Base-by-base conservation (phyloP, 2,113 vertebrate species). In the Amphiprion ocellaris region DNA sequence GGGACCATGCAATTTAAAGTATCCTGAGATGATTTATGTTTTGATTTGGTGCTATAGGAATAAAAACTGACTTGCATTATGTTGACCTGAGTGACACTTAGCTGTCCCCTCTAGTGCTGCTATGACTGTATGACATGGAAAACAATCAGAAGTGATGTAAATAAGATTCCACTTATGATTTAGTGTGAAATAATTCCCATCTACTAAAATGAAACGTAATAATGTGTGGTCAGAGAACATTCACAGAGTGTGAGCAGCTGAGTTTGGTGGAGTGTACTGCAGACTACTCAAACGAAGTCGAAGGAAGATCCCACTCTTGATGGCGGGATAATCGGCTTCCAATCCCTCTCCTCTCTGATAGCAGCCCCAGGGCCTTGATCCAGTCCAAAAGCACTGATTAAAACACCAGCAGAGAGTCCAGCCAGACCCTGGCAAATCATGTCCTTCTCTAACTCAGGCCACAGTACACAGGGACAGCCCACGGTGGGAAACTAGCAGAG, bases 311-410 rank as follows among this genome's bases (percentile, higher is more conserved):
- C 33, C 55, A 59, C 65, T 81, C 75, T 83, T 83, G 77, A 74
- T 66, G 74, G 60, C 23, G 19, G 65, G 60, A 83, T 87, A 80
- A 87, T 90, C 88, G 84, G 54, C 68, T 69, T 65, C 50, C 82
- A 69, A 89, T 86, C 83, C 83, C 78, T 74, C 50, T 79, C 23
- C 44, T 79, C 88, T 89, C 85, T 87, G 80, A 89, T 82, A 79
- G 68, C 49, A 55, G 84, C 84, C 86, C 68, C 28, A 24, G 74
- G 85, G 75, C 77, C 78, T 81, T 83, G 79, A 91, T 90, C 77
- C 88, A 79, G 85, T 79, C 77, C 30, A 50, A 75, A 62, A 88
- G 88, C 46, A 49, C 88, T 93, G 86, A 89, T 89, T 93, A 92
- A 89, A 87, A 83, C 74, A 81, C 74, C 74, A 62, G 78, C 65